Conservation (phyloP, 2,888 invertebrate genomes). For the Andrena haemorrhoa region DNA sequence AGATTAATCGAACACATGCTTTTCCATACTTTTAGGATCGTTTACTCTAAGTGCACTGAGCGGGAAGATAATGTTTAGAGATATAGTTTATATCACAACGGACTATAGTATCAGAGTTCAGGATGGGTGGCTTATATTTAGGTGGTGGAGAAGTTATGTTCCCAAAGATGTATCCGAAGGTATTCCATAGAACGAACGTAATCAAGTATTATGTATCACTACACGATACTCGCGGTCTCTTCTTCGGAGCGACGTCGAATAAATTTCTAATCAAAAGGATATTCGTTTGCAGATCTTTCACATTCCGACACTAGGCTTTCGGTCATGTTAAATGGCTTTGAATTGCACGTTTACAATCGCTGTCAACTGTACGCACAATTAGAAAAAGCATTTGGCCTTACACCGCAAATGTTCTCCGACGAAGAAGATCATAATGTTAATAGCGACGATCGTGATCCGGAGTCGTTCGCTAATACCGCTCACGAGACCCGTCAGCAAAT, state of each 20-base stretch:
- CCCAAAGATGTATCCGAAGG: constrained; percentile 98
- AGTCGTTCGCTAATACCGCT: constrained; percentile 76
- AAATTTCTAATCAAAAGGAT: constrained; percentile 10
- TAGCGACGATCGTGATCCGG: constrained; percentile 78
- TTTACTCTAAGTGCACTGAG: constrained; percentile 97
- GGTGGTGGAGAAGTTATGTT: constrained; percentile 98
- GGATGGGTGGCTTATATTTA: constrained; percentile 98
- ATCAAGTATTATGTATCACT: background rate
- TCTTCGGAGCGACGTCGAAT: background rate
- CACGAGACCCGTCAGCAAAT: constrained; percentile 80
- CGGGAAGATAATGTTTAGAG: constrained; percentile 99
- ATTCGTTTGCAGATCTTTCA: constrained; percentile 92
- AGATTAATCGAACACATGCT: background rate
- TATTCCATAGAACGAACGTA: constrained; percentile 81
- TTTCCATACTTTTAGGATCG: constrained; percentile 89
- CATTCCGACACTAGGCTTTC: constrained; percentile 97
- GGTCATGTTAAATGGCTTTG: constrained; percentile 96
- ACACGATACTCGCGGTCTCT: background rate
- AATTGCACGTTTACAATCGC: constrained; percentile 97
- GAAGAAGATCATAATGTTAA: constrained; percentile 84
- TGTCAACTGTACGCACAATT: constrained; percentile 94
- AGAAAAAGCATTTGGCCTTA: constrained; percentile 95
- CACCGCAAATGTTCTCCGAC: constrained; percentile 90
- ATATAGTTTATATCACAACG: constrained; percentile 96
- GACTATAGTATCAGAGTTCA: constrained; percentile 97